Base-by-base conservation (phyloP, 2,888 invertebrate genomes). In the Caenorhabditis doughertyi region DNA sequence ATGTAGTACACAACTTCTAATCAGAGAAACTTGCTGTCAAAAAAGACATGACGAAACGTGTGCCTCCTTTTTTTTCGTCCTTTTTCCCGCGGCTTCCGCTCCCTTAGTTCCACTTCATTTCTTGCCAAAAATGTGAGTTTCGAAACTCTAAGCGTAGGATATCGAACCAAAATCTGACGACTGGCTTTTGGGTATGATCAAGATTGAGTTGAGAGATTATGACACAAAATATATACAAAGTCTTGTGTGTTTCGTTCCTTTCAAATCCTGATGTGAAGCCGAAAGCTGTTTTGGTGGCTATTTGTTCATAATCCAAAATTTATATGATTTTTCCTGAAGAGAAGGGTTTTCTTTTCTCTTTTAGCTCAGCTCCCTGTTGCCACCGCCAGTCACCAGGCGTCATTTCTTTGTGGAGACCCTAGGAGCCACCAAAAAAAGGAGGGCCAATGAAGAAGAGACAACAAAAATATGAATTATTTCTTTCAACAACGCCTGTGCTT, bases 171-270 rank as follows among this genome's bases (percentile, higher is more conserved):
- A 64, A 65, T 65, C 64, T 65, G 62, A 9, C 2, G n/a, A 11
- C 5, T 25, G 39, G 25, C n/a, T n/a, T n/a, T n/a, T n/a, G 39
- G 23, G 25, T 16, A 32, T 8, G 39, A 29, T 32, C 51, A 7
- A 68, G 79, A 72, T 79, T 56, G 71, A 79, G 65, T 72, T 72
- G 51, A 39, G 32, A 72, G 72, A 79, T 79, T 72, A 71, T 58
- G 65, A 60, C 60, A 51, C n/a, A 60, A n/a, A n/a, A n/a, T n/a
- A 32, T 71, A 68, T 29, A 68, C 16, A 39, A 53, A 51, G 73
- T 56, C 29, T 18, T 49, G 29, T 47, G 42, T 60, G 21, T 65
- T 49, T 65, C 49, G 65, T 65, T 51, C 32, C 27, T 13, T 42
- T 62, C 8, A 65, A 65, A 65, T n/a, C n/a, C n/a, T n/a, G n/a